Percentiles rank a stretch among this genome's conserved stretches.
These are phyloP conservation scores for Cartodere bifasciata DNA, from an alignment of 2,888 invertebrate species.

Conservation along the genomic window DNA sequence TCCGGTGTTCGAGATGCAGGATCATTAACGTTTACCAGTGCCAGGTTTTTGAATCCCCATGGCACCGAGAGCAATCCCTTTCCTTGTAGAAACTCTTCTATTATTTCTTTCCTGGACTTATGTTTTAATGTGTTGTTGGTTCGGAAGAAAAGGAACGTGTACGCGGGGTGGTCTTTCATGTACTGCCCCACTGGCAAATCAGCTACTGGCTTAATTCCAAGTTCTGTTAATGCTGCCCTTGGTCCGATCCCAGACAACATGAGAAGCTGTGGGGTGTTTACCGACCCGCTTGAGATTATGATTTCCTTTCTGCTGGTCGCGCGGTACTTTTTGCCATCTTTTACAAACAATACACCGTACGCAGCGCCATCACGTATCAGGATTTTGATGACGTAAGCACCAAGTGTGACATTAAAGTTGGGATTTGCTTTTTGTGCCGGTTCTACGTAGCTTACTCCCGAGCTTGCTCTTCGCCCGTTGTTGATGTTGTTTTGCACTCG, in stretches of 20 bases:
- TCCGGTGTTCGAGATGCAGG: conserved; percentile 8
- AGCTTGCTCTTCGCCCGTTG: conserved; percentile 63
- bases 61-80: conserved; percentile 14
- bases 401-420: conserved; percentile 64
- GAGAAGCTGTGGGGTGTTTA: conserved; percentile 49
- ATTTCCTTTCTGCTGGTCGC: conserved; percentile 64
- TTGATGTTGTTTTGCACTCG: conserved; percentile 58
- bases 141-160: conserved; percentile 14
- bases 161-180: conserved; percentile 21
- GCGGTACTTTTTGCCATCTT: conserved; percentile 50
- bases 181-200: conserved; percentile 22
- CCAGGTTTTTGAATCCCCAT: conserved; percentile 10
- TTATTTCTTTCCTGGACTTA: conserved; percentile 8
- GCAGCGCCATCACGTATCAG: conserved; percentile 55
- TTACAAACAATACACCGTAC: conserved; percentile 59
- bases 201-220: conserved; percentile 17
- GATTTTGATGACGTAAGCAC: conserved; percentile 58
- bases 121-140: conserved; percentile 12
- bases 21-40: conserved; percentile 10
- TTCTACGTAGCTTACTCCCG: conserved; percentile 66
- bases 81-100: conserved; percentile 17
- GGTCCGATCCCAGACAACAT: conserved; percentile 25
- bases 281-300: conserved; percentile 75
- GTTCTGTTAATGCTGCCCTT: conserved; percentile 14
- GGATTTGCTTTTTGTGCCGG: conserved; percentile 50